Evolutionary conservation across 2,797 vertebrate species (phyloP).

Genomic region (Pyrocephalus nanus): DNA sequence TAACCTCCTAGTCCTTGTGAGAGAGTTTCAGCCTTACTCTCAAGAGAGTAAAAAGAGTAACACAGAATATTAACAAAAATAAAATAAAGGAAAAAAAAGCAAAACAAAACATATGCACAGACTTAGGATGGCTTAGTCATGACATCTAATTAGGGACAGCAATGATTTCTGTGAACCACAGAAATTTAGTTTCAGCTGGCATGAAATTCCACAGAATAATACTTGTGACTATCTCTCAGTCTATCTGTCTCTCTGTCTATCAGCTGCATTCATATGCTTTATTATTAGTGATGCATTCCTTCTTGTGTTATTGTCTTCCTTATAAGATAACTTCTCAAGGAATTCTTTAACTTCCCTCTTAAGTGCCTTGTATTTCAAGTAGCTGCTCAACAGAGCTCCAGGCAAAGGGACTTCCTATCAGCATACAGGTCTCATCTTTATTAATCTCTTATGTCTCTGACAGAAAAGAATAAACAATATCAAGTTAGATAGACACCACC

Average conservation of each 20-base stretch:
- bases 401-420: not conserved
- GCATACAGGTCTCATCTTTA: not conserved
- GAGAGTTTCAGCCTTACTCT: conserved; percentile 28
- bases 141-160: conserved; percentile 41
- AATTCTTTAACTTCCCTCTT: not conserved
- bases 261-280: not conserved
- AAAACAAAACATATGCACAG: not conserved
- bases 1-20: conserved; percentile 40
- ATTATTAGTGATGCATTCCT: conserved; percentile 17
- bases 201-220: conserved; percentile 25
- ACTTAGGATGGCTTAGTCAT: conserved; percentile 35
- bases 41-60: not conserved
- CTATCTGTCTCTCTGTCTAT: conserved; percentile 40
- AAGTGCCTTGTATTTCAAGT: not conserved
- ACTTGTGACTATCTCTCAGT: not conserved
- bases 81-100: not conserved
- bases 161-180: conserved; percentile 44
- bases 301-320: not conserved
- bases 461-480: not conserved
- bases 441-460: not conserved
- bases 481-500: not conserved
- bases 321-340: not conserved
- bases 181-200: conserved; percentile 35
- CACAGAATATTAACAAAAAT: not conserved
- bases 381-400: not conserved